phyloP scores from a whole-genome alignment of 2,888 invertebrate genomes.

The Coronaproctus castanopsis region DNA sequence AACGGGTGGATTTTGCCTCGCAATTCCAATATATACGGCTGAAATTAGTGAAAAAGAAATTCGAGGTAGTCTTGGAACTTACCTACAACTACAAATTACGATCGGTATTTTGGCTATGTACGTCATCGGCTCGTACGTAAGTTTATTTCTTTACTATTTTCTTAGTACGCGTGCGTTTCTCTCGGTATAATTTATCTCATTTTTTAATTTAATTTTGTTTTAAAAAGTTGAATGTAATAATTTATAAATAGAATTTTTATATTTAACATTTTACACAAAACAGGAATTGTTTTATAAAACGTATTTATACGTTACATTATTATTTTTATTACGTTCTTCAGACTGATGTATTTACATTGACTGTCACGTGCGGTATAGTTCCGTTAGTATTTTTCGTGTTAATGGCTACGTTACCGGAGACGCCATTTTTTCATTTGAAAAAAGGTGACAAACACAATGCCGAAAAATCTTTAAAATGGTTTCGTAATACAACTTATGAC shows the following conservation, averaged over 20 bases:
- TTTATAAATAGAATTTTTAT: too few relatives aligned
- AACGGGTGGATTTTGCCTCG: conserved; percentile 60
- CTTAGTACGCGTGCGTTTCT: not conserved
- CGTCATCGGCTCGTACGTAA: conserved; percentile 33
- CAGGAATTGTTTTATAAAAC: too few relatives aligned
- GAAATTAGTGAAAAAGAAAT: conserved; percentile 70
- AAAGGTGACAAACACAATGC: conserved; percentile 34
- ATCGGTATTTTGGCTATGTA: conserved; percentile 64
- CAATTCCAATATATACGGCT: conserved; percentile 62
- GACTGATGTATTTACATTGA: conserved; percentile 36
- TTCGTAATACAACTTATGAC: conserved; percentile 53
- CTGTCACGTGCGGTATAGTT: conserved; percentile 41
- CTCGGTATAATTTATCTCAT: not conserved
- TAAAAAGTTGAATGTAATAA: not conserved
- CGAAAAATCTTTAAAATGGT: conserved; percentile 40
- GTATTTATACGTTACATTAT: not conserved
- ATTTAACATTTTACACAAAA: too few relatives aligned
- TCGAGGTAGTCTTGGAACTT: conserved; percentile 65
- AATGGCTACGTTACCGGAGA: conserved; percentile 72
- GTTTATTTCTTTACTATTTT: conserved; percentile 5
- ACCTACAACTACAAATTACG: conserved; percentile 69
- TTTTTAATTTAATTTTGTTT: not conserved
- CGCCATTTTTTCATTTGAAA: conserved; percentile 49
- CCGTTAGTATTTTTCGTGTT: conserved; percentile 46
- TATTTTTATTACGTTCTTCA: too few relatives aligned